Percentiles rank a stretch among this genome's conserved stretches.
Evolutionary conservation across 2,797 vertebrate genomes (phyloP).

Genomic region (Tenualosa thibaudeaui): DNA sequence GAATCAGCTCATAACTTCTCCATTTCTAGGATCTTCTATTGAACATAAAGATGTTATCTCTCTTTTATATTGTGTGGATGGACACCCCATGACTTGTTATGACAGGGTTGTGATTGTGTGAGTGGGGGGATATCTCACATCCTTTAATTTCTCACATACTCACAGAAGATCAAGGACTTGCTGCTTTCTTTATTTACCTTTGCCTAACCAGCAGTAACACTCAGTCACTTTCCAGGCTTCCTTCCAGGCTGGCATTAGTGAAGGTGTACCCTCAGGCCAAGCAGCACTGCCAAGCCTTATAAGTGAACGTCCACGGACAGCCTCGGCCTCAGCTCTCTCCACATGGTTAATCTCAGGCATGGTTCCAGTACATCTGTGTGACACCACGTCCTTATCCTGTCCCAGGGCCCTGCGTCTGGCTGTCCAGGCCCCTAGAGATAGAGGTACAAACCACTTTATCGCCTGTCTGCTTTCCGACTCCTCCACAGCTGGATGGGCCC

Average conservation of each 20-base stretch:
- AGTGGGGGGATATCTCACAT: background rate
- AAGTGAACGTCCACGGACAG: background rate
- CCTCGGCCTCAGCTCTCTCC: background rate
- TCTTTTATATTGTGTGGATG: background rate
- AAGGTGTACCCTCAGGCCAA: background rate
- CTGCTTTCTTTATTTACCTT: background rate
- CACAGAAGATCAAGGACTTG: background rate
- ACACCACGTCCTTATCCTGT: slow-evolving; percentile 16
- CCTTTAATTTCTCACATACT: background rate
- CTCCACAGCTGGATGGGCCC: background rate
- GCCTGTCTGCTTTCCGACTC: background rate
- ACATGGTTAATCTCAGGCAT: background rate
- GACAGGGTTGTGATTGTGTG: too few species aligned
- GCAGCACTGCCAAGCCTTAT: background rate
- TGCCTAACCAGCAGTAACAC: background rate
- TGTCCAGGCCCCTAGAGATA: background rate
- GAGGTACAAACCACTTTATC: slow-evolving; percentile 2
- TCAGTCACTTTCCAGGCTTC: background rate
- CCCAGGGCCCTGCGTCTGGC: background rate
- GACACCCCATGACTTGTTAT: background rate
- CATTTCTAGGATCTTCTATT: background rate
- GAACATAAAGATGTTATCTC: background rate
- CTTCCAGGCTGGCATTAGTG: background rate
- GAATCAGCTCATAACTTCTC: background rate
- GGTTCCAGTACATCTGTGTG: background rate